Evolutionary conservation across 64 coral and sea anemone genomes (phyloP), one percentile per base, ranked within the genome.

Genomic region (Platygyra sinensis): DNA sequence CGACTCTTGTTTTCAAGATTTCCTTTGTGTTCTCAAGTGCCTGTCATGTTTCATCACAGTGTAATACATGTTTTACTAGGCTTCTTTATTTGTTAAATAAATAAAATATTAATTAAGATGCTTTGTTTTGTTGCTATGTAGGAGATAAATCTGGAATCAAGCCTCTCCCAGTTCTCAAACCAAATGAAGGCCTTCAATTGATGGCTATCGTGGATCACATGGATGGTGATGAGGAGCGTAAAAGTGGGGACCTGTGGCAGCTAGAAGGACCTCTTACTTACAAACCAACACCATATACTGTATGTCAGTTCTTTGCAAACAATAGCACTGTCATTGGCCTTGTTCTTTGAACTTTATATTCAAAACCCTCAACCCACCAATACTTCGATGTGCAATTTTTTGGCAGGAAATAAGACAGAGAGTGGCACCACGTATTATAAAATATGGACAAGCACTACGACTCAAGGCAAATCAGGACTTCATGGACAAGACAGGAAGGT

Each of bases 221-320:
- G 33, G 93, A 90, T 83, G 94, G 82, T 88, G 96, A 90, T 17
- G 82, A 93, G 59, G 75, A 95, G 52, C 81, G 96, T 77, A 91
- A 93, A 67, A 89, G 90, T 75, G 96, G 96, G 81, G 96, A 95
- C 33, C 72, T 95, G 88, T 98, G 96, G 96, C 96, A 98, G 61
- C 87, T 98, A 6, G 94, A 98, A 63, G 96, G 96, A 27, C 96
- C 96, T 29, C 57, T 89, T 5, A 98, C 94, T 0, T 98, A 95
- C 71, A 83, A 67, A 55, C 96, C 96, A 33, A 90, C 94, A 31
- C 93, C 96, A 52, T 95, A 90, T 78, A 88, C 91, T 25, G 94
- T 98, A 93, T 54, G 88, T 83, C n/a, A 15, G n/a, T 25, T 11
- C 8, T 69, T 1, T 11, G 25, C 11, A 27, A 69, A 69, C 54